These are phyloP conservation scores for Nannoperca australis DNA, from an alignment of 2,797 vertebrate species.

Conservation along the genomic window DNA sequence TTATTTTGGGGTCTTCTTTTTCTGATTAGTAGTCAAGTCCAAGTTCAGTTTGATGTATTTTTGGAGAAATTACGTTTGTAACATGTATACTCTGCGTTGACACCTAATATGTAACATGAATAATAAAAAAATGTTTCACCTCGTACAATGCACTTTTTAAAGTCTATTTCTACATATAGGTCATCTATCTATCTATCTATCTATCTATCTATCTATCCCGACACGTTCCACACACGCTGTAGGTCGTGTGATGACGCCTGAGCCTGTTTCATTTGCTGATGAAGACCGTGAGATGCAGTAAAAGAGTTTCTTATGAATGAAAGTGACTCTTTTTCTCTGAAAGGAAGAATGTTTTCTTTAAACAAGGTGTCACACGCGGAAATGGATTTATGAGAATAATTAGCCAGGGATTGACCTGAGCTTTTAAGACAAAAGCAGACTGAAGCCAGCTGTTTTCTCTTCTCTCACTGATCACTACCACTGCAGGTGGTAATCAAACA, in stretches of 20 bases:
- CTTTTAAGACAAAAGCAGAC: background rate
- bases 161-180: background rate
- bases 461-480: slow-evolving; percentile 11
- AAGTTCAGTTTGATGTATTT: slow-evolving; percentile 83
- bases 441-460: background rate
- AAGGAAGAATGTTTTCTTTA: too few species aligned
- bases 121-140: slow-evolving; percentile 77
- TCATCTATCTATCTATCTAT: too few species aligned
- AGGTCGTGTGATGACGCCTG: background rate
- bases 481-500: slow-evolving; percentile 38
- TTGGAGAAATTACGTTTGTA: slow-evolving; percentile 82
- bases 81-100: slow-evolving; percentile 83
- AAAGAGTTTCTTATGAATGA: too few species aligned
- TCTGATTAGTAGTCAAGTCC: slow-evolving; percentile 78
- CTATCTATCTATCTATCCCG: too few species aligned
- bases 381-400: background rate
- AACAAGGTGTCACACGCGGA: too few species aligned
- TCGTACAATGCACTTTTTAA: slow-evolving; percentile 26
- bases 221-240: too few species aligned
- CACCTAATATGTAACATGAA: slow-evolving; percentile 78
- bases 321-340: too few species aligned
- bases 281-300: background rate
- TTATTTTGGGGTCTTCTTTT: slow-evolving; percentile 62
- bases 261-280: background rate
- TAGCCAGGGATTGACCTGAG: background rate